Base-by-base conservation (phyloP, 2,113 vertebrate genomes). In the Toxotes chatareus region DNA sequence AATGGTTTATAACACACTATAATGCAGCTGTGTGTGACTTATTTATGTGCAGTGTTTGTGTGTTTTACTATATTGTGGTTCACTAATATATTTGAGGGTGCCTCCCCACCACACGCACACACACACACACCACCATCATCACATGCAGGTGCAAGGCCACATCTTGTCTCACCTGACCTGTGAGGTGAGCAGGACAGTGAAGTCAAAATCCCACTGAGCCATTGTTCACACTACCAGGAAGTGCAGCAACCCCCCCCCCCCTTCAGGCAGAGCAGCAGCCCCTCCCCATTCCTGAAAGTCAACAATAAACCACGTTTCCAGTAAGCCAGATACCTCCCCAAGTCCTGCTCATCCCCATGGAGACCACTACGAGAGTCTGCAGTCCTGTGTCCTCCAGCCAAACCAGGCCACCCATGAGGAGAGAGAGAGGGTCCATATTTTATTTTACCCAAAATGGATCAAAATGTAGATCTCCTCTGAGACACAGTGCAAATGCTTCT, bases 261-360 rank as follows among this genome's bases (percentile, higher is more conserved):
- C 27, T 7, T 3, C 79, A 57, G 23, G 12, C 66, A n/a, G 44
- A 32, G 66, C 49, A 16, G 51, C 70, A 13, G 31, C 75, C 71
- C 79, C 85, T 76, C 79, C 82, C 69, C 90, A 80, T 94, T 93
- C 94, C 94, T 92, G 92, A 93, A 92, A 94, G 93, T 94, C 93
- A 90, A 94, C 93, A 95, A 94, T 94, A 93, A 94, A 93, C 72
- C 83, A 87, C 36, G 88, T 93, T 95, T 95, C 95, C 94, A 94
- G 94, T 95, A 95, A 95, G 89, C 89, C 76, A 71, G 93, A 95
- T 95, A 90, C 90, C 93, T 94, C 86, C 85, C 69, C 82, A 84
- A 38, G 91, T 79, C 87, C 88, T 88, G 75, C 83, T 78, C 87
- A 70, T 94, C 86, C 62, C 94, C 95, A 94, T 94, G 93, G 92